Evolutionary conservation across 2,888 invertebrate species (phyloP).

Genomic region (Clistopyga incitator): DNA sequence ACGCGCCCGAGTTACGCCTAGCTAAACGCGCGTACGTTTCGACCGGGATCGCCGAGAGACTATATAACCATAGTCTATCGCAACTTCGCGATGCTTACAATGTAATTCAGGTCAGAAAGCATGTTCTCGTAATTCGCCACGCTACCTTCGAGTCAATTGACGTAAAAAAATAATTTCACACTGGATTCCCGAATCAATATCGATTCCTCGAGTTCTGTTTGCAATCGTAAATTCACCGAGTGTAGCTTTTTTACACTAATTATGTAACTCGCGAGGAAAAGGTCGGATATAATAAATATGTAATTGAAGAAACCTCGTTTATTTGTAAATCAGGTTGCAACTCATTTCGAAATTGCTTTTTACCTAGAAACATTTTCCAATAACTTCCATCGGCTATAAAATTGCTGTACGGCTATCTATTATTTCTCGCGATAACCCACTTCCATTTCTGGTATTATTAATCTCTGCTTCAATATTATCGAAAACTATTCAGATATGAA

Average conservation of each 20-base stretch:
- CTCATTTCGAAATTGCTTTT: slow-evolving; percentile 35
- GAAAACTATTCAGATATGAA: background rate
- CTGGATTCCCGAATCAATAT: slow-evolving; percentile 21
- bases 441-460: background rate
- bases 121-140: background rate
- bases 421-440: background rate
- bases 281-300: slow-evolving; percentile 28
- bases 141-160: slow-evolving; percentile 13
- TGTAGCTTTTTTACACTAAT: slow-evolving; percentile 1
- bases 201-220: background rate
- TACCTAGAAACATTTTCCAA: slow-evolving; percentile 1
- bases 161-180: slow-evolving; percentile 15
- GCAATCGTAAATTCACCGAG: slow-evolving; percentile 15
- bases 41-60: background rate
- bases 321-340: slow-evolving; percentile 41
- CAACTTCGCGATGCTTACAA: background rate
- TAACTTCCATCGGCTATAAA: background rate
- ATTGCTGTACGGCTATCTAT: background rate
- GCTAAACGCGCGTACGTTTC: slow-evolving; percentile 26
- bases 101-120: slow-evolving; percentile 13
- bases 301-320: slow-evolving; percentile 46
- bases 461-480: background rate
- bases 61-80: background rate
- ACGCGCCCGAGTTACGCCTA: slow-evolving; percentile 45
- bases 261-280: slow-evolving; percentile 26